Percentiles rank a stretch among this genome's conserved stretches.
These are phyloP conservation scores for Julus scanicus DNA, from an alignment of 2,888 invertebrate species.

Conservation along the genomic window DNA sequence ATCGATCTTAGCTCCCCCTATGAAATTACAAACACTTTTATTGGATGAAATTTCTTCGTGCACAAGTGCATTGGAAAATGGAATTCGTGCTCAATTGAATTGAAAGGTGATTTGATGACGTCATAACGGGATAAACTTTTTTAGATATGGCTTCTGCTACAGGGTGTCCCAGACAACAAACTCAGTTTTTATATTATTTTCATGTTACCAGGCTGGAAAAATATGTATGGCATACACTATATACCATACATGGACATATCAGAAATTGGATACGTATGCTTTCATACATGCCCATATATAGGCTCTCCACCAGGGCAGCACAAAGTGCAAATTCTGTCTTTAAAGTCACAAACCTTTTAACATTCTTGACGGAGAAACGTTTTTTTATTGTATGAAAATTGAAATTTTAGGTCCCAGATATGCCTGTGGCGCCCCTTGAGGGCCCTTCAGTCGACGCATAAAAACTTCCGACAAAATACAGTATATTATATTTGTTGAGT, in stretches of 20 bases:
- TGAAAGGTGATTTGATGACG: background rate
- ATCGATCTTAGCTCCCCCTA: background rate
- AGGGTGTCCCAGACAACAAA: background rate
- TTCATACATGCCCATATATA: no score
- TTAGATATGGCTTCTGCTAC: background rate
- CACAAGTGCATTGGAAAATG: background rate
- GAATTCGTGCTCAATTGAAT: slow-evolving; percentile 3
- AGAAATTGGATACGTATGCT: no score
- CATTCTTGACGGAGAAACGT: no score
- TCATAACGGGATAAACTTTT: background rate
- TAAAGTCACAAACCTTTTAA: no score
- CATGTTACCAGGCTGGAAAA: no score
- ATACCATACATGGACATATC: no score
- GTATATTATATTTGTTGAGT: slow-evolving; percentile 14
- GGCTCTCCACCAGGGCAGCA: no score
- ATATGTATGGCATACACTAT: no score
- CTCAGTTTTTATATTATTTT: no score
- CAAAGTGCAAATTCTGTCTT: no score
- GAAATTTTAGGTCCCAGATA: background rate
- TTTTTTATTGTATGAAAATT: no score
- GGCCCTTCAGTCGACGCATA: background rate
- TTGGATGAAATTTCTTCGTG: slow-evolving; percentile 11
- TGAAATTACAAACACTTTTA: background rate
- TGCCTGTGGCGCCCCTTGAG: background rate
- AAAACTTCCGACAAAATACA: background rate